phyloP scores from a whole-genome alignment of 1,140 invertebrate species.

The Nixonia krombeini region DNA sequence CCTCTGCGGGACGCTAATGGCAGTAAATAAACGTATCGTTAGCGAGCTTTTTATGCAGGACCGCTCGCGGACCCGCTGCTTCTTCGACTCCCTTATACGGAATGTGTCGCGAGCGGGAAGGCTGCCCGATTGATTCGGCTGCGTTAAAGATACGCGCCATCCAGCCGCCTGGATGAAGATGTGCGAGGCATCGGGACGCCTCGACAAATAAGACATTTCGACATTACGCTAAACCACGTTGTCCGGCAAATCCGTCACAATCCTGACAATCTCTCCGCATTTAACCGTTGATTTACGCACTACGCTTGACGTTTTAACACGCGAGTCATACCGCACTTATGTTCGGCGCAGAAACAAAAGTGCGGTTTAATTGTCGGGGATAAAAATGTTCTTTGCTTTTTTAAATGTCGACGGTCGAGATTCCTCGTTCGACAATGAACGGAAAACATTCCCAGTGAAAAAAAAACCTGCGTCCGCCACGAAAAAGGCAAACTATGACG shows the following conservation, averaged over 20 bases:
- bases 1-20: not conserved
- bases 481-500: conserved; percentile 17
- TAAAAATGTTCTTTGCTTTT: too few relatives aligned
- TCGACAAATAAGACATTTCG: too few relatives aligned
- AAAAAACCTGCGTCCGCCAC: conserved; percentile 55
- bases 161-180: too few relatives aligned
- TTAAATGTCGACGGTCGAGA: not conserved
- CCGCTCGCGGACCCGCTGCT: not conserved
- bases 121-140: not conserved
- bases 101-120: conserved; percentile 1
- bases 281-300: too few relatives aligned
- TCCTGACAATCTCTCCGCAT: too few relatives aligned
- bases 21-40: conserved; percentile 2
- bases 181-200: too few relatives aligned
- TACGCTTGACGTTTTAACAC: too few relatives aligned
- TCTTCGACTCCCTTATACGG: conserved; percentile 5
- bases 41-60: not conserved
- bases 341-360: too few relatives aligned
- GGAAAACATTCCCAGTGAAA: conserved; percentile 25
- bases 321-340: too few relatives aligned
- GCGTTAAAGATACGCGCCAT: not conserved
- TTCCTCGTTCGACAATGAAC: conserved; percentile 23
- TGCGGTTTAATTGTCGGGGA: too few relatives aligned
- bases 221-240: too few relatives aligned
- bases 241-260: too few relatives aligned